phyloP scores from a whole-genome alignment of 2,113 vertebrate species.

The Scopus umbretta region DNA sequence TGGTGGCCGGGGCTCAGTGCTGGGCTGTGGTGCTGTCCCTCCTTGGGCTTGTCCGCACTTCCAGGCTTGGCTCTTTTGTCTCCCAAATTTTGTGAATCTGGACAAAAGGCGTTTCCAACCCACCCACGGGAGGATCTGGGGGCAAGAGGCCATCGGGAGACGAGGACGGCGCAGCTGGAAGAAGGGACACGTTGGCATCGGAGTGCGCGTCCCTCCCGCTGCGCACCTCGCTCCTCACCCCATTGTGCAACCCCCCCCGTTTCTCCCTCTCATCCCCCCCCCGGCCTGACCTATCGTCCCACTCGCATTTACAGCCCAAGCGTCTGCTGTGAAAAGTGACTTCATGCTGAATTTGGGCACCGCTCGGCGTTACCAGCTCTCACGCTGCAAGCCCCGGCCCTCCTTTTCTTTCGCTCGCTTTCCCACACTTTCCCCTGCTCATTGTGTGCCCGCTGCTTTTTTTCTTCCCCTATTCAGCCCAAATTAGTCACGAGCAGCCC shows the following conservation, averaged over 20 bases:
- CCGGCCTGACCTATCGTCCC: background rate
- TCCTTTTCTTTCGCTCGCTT: conserved; percentile 47
- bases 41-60: background rate
- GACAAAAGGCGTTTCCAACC: background rate
- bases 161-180: background rate
- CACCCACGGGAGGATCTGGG: background rate
- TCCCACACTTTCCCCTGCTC: conserved; percentile 64
- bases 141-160: background rate
- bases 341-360: conserved; percentile 59
- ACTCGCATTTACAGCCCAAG: background rate
- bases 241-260: background rate
- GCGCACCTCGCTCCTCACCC: background rate
- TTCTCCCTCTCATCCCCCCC: background rate
- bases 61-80: background rate
- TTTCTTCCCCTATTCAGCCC: conserved; percentile 59
- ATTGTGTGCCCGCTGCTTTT: conserved; percentile 52
- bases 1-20: background rate
- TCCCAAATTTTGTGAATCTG: background rate
- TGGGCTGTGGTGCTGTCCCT: background rate
- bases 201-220: background rate
- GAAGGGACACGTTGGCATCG: background rate
- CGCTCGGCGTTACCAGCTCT: conserved; percentile 23
- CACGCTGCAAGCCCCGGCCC: conserved; percentile 13
- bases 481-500: conserved; percentile 68
- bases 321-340: conserved; percentile 23